Evolutionary conservation across 2,113 vertebrate genomes (phyloP).

Genomic region (Apus apus): DNA sequence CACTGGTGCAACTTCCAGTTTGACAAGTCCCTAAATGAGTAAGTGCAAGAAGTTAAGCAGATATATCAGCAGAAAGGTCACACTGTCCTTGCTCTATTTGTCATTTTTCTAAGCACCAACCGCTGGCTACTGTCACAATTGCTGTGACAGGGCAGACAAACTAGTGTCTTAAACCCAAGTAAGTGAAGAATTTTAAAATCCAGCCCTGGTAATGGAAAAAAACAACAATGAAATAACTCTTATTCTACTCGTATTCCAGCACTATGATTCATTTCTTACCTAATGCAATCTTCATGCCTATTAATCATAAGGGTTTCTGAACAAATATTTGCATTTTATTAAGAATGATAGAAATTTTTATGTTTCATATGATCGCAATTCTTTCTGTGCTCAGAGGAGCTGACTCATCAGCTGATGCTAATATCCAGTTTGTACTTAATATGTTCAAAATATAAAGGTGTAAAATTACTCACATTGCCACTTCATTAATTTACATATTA

Average conservation of each 20-base stretch:
- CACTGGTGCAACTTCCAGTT: neutral
- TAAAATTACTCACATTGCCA: conserved; percentile 23
- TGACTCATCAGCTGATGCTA: conserved; percentile 4
- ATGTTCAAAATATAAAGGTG: neutral
- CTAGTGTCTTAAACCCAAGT: neutral
- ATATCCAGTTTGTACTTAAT: neutral
- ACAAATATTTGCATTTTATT: conserved; percentile 54
- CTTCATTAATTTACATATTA: conserved; percentile 7
- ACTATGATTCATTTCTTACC: conserved; percentile 23
- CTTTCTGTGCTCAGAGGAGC: neutral
- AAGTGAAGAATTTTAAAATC: neutral
- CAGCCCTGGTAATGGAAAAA: neutral
- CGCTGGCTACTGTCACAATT: neutral
- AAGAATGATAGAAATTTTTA: conserved; percentile 16
- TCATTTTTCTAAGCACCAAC: neutral
- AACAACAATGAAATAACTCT: neutral
- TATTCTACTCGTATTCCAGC: neutral
- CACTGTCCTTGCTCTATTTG: neutral
- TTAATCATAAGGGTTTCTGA: neutral
- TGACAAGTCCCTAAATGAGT: neutral
- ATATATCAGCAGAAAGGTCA: neutral
- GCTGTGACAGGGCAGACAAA: neutral
- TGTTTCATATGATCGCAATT: neutral
- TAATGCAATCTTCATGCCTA: conserved; percentile 1
- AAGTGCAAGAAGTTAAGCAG: neutral